Base-by-base conservation (phyloP, 2,888 invertebrate species). In the Chirona hameri region DNA sequence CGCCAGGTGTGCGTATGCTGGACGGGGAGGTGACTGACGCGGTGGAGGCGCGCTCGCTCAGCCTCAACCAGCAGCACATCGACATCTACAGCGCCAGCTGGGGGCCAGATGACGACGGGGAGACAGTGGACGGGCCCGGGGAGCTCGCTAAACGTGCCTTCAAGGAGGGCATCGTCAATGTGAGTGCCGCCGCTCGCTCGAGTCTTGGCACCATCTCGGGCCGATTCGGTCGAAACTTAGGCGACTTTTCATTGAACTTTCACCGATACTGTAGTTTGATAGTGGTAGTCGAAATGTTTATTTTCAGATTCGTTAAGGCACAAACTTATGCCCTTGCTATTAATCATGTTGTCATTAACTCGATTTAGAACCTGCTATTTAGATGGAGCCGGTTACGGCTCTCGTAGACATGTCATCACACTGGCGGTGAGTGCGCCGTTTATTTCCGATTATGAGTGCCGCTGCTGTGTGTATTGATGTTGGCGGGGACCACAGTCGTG, bases 121-220 rank as follows among this genome's bases (percentile, higher is more conserved):
- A 97, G 88, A 99, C 99, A 0, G 98, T 98, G 0, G 98, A 98
- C 87, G 99, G 99, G 0, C 99, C 99, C 0, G 98, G 98, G 0
- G 95, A 95, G 87, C 90, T 99, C 72, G 98, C 99, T 0, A 94
- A 95, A 0, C 91, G 95, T 86, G 99, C 99, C 7, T 99, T 99
- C 87, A 93, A 95, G 85, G 95, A 98, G 89, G 99, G 99, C 55
- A 96, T 99, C 81, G 94, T 93, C 0, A 95, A 95, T 91, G 95
- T 95, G 88, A 86, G 86, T 83, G 18, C 39, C 31, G 31, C 24
- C 48, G 12, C 82, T 27, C 46, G 52, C 24, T 65, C 55, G n/a
- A n/a, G n/a, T n/a, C n/a, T n/a, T n/a, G n/a, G n/a, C n/a, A n/a
- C n/a, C n/a, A n/a, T n/a, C n/a, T n/a, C n/a, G n/a, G n/a, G n/a